Base-by-base conservation (phyloP, 2,888 invertebrate species). In the Idaea dimidiata region DNA sequence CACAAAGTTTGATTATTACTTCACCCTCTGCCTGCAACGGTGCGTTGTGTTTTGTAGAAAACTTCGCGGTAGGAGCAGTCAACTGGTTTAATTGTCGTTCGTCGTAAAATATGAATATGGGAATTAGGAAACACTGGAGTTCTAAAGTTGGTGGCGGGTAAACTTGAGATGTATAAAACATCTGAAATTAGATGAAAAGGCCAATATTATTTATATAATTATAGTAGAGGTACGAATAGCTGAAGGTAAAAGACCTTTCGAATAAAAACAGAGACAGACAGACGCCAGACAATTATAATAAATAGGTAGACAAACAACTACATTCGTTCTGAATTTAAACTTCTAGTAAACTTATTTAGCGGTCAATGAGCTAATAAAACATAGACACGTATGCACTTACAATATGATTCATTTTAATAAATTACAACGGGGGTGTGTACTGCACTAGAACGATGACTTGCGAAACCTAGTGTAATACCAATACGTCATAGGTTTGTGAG, bases 361-460 rank as follows among this genome's bases (percentile, higher is more conserved):
- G 43, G 43, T 43, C 43, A 43, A 43, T 43, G 43, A 43, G 43
- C 43, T 43, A 43, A 43, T 10, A 43, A 14, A 43, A 43, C 43
- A 43, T 43, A 5, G 24, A 24, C 5, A 43, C 10, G 43, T 43
- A 43, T 3, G 14, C 10, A 43, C 43, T 43, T 43, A 33, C 1
- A 43, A 43, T 43, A 43, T 43, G 43, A 43, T 43, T 43, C 43
- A 43, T 43, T 43, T 43, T 43, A 43, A 7, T 10, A 43, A 43
- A 10, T 43, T 43, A 43, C 43, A 43, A 43, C 17, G 74, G 72
- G 73, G 78, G 79, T 72, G 79, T 79, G 77, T 70, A 43, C 43
- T 43, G 62, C 66, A 65, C 67, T 62, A 59, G 24, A 57, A 5
- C 43, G 43, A 10, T 76, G 68, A 76, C 69, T 73, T 68, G 71